A percentile compares a stretch with the other conserved stretches of the same genome.
Evolutionary conservation across 2,888 invertebrate genomes (phyloP).

Genomic region (Andricus quercusramuli): DNA sequence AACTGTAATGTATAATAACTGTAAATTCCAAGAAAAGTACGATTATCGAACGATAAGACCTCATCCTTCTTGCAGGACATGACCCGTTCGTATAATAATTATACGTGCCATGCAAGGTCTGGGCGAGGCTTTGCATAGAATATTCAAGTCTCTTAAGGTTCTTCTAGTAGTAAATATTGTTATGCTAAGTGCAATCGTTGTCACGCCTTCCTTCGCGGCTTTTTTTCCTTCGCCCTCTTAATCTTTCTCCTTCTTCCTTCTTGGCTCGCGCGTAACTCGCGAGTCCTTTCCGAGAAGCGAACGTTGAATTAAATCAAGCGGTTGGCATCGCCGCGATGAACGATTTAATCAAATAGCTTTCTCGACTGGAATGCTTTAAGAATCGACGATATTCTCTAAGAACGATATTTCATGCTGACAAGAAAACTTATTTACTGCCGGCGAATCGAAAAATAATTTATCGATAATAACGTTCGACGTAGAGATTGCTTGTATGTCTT

Average conservation of each 20-base stretch:
- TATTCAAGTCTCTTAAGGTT: constrained; percentile 64
- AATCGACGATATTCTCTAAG: constrained; percentile 21
- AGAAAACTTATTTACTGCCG: constrained; percentile 30
- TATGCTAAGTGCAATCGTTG: constrained; percentile 67
- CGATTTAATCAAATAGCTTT: constrained; percentile 22
- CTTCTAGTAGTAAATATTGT: constrained; percentile 68
- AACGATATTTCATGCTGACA: constrained; percentile 34
- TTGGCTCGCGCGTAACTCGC: constrained; percentile 19
- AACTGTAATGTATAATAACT: not conserved
- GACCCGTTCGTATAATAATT: constrained; percentile 55
- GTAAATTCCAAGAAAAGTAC: constrained; percentile 17
- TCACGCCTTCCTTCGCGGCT: constrained; percentile 60
- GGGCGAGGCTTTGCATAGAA: constrained; percentile 67
- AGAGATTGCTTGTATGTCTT: constrained; percentile 13
- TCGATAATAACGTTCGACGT: constrained; percentile 14
- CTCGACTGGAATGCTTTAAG: constrained; percentile 21
- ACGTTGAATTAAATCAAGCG: constrained; percentile 22
- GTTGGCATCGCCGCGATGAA: constrained; percentile 11
- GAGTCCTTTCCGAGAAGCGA: constrained; percentile 25
- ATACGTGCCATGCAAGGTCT: constrained; percentile 56
- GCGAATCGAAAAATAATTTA: constrained; percentile 28
- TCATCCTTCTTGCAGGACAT: constrained; percentile 53
- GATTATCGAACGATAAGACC: constrained; percentile 36
- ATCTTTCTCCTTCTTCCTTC: not conserved
- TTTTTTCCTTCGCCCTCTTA: constrained; percentile 17